Conservation (phyloP, 2,113 vertebrate species). For the Vireo altiloquus region DNA sequence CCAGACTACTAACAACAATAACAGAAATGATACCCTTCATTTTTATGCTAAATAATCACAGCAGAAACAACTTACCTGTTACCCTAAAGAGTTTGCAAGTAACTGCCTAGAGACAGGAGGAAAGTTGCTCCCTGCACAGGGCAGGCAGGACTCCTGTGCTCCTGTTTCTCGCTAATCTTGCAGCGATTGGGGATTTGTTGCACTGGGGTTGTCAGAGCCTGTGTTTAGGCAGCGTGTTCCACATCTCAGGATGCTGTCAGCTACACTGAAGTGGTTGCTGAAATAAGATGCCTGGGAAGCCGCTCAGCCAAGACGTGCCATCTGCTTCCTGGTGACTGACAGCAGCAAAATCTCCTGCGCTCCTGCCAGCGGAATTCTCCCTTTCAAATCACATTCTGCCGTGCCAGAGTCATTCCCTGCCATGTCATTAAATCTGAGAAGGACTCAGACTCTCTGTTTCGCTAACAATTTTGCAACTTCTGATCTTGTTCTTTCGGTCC, state of each 20-base stretch:
- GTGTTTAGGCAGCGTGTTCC: not conserved
- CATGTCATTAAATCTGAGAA: not conserved
- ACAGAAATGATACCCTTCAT: not conserved
- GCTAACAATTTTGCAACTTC: not conserved
- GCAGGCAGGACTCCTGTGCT: not conserved
- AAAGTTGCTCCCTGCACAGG: not conserved
- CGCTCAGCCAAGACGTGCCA: conserved; percentile 6
- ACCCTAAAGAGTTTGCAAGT: not conserved
- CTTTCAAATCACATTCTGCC: not conserved
- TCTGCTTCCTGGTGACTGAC: conserved; percentile 27
- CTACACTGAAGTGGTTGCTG: not conserved
- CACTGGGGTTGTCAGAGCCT: not conserved
- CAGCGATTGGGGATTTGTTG: not conserved
- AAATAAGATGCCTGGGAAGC: not conserved
- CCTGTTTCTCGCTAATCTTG: not conserved
- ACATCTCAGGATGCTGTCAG: not conserved
- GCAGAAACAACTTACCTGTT: not conserved
- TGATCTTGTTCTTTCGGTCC: not conserved
- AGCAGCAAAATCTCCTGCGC: not conserved
- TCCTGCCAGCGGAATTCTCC: not conserved
- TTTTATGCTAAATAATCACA: not conserved
- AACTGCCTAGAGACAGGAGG: not conserved
- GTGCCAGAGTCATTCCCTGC: not conserved
- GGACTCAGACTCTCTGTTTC: not conserved
- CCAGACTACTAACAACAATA: not conserved